These are phyloP conservation scores for Chironex yamaguchii DNA, from an alignment of 30 jellyfish, hydroid and myxozoan genomes.

Conservation along the genomic window DNA sequence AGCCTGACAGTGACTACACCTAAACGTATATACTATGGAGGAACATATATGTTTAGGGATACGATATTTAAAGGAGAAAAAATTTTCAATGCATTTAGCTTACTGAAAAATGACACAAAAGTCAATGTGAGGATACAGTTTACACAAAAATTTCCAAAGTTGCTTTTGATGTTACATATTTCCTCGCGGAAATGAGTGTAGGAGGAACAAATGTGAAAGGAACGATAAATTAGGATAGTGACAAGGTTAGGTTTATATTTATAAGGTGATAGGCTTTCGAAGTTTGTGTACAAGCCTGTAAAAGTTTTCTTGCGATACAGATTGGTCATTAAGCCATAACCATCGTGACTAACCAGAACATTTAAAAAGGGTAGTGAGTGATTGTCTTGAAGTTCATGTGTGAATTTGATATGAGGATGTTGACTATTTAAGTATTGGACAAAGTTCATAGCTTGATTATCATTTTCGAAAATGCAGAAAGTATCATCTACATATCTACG, in stretches of 20 bases:
- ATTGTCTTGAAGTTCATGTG: constrained; percentile 17
- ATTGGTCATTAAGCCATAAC: not conserved
- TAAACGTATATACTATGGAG: no score
- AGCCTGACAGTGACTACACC: no score
- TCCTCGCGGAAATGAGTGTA: constrained; percentile 6
- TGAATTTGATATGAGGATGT: constrained; percentile 45
- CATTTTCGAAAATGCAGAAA: constrained; percentile 30
- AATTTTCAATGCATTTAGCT: constrained; percentile 19
- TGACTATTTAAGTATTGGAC: constrained; percentile 2
- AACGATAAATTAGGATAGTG: not conserved
- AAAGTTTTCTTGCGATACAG: constrained; percentile 22
- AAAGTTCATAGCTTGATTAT: constrained; percentile 8
- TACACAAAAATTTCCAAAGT: not conserved
- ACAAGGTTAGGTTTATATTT: not conserved
- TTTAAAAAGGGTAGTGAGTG: constrained; percentile 18
- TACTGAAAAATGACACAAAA: not conserved
- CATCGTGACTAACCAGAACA: not conserved
- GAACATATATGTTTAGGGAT: no score
- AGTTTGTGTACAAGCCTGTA: constrained; percentile 13
- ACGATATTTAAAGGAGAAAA: constrained; percentile 30
- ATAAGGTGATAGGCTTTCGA: constrained; percentile 19
- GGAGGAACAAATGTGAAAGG: not conserved
- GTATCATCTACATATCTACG: constrained; percentile 67
- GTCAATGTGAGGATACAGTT: constrained; percentile 11
- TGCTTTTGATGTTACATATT: not conserved